Evolutionary conservation across 2,888 invertebrate genomes (phyloP).

Genomic region (Protonemura montana): DNA sequence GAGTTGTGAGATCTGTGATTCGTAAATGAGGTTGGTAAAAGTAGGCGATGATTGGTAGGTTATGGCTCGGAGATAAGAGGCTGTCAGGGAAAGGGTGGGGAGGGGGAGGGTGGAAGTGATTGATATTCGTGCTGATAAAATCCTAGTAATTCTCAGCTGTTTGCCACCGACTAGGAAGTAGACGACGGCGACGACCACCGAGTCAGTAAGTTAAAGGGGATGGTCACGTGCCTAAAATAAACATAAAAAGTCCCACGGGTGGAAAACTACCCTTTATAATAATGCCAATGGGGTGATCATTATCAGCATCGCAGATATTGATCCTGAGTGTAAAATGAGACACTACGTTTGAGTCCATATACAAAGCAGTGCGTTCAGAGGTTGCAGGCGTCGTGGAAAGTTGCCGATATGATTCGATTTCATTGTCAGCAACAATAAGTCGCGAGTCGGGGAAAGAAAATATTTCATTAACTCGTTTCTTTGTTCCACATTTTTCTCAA

Average conservation of each 20-base stretch:
- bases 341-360: background rate
- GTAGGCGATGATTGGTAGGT: conserved; percentile 26
- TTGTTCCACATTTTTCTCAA: background rate
- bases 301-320: conserved; percentile 10
- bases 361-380: no score
- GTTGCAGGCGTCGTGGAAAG: no score
- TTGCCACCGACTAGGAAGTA: background rate
- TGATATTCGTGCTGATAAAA: conserved; percentile 31
- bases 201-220: conserved; percentile 19
- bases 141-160: conserved; percentile 35
- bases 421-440: no score
- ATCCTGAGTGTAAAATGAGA: background rate
- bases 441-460: background rate
- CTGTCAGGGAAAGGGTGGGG: conserved; percentile 8
- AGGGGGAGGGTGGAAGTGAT: conserved; percentile 1
- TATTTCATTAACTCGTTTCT: background rate
- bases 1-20: background rate
- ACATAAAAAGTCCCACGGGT: conserved; percentile 34
- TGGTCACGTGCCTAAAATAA: conserved; percentile 28
- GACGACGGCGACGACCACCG: background rate
- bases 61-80: conserved; percentile 14
- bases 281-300: conserved; percentile 24
- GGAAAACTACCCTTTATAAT: conserved; percentile 20
- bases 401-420: no score
- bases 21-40: background rate